A percentile compares a stretch with the other conserved stretches of the same genome.
Conservation (phyloP, 2,113 vertebrate genomes). For the Vidua macroura region DNA sequence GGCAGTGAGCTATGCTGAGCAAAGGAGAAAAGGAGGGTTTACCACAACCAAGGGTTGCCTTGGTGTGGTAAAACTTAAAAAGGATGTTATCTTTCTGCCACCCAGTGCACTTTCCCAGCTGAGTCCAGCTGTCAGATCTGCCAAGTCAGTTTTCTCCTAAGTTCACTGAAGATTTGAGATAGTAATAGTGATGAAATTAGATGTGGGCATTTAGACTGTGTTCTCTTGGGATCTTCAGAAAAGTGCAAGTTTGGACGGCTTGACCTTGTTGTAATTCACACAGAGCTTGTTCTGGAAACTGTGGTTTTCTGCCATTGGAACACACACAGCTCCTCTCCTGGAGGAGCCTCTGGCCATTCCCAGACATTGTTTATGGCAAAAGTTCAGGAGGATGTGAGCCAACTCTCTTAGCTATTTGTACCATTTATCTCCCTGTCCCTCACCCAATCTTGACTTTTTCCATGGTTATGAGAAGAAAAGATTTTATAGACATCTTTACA, state of each 20-base stretch:
- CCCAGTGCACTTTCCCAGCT: not conserved
- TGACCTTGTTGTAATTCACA: constrained; percentile 11
- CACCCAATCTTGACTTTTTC: not conserved
- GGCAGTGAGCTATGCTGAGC: not conserved
- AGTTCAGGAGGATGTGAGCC: constrained; percentile 53
- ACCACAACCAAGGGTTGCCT: not conserved
- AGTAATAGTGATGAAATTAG: not conserved
- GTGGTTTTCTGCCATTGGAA: constrained; percentile 43
- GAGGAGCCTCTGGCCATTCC: constrained; percentile 48
- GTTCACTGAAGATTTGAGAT: not conserved
- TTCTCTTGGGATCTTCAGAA: not conserved
- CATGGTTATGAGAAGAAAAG: not conserved
- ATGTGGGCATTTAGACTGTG: not conserved
- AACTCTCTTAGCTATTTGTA: constrained; percentile 38
- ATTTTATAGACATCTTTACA: not conserved
- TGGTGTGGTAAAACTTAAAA: not conserved
- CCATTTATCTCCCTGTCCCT: constrained; percentile 32
- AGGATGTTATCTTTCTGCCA: accelerated
- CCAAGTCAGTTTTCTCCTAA: not conserved
- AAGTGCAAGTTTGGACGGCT: not conserved
- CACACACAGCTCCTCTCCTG: not conserved
- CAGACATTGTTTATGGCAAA: constrained; percentile 51
- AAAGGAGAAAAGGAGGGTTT: not conserved
- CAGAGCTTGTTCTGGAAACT: constrained; percentile 14
- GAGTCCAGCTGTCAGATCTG: not conserved